Percentiles rank a stretch among this genome's conserved stretches.
These are phyloP conservation scores for Ceratina japonica DNA, from an alignment of 1,140 invertebrate species.

Conservation along the genomic window DNA sequence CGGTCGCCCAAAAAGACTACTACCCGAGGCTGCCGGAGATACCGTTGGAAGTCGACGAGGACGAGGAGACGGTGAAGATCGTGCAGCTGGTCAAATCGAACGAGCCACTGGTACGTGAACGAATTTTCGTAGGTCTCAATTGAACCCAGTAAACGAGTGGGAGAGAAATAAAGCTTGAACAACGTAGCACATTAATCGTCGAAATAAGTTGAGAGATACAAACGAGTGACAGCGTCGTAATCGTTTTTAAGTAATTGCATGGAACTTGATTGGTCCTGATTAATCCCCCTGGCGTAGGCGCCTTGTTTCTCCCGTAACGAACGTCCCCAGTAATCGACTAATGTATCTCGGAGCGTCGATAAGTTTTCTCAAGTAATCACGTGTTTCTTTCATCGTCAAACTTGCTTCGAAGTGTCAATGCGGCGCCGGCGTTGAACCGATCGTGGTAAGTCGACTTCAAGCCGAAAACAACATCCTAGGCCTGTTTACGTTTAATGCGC, in stretches of 20 bases:
- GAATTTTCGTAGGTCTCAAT: conserved; percentile 22
- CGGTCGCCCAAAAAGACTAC: conserved; percentile 96
- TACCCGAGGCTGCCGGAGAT: conserved; percentile 94
- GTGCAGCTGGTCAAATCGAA: conserved; percentile 98
- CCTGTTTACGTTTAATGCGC: conserved; percentile 30
- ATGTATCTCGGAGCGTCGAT: conserved; percentile 26
- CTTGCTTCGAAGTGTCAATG: conserved; percentile 85
- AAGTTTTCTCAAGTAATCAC: conserved; percentile 77
- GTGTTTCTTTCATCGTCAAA: conserved; percentile 78
- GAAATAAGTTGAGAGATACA: not conserved
- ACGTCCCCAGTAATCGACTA: conserved; percentile 34
- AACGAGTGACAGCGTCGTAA: conserved; percentile 28
- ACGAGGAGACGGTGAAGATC: conserved; percentile 97
- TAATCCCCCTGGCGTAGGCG: conserved; percentile 47
- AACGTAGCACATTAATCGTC: conserved; percentile 13
- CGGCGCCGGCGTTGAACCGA: conserved; percentile 94
- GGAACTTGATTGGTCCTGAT: conserved; percentile 43
- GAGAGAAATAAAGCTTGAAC: not conserved
- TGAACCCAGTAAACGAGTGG: not conserved
- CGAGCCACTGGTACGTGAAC: conserved; percentile 93
- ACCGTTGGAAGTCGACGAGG: conserved; percentile 92
- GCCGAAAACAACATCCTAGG: conserved; percentile 53
- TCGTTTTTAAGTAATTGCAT: conserved; percentile 51
- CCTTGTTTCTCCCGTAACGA: conserved; percentile 36
- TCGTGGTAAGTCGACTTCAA: conserved; percentile 90